phyloP scores from a whole-genome alignment of 1,140 invertebrate species.

The Anastrepha ludens region DNA sequence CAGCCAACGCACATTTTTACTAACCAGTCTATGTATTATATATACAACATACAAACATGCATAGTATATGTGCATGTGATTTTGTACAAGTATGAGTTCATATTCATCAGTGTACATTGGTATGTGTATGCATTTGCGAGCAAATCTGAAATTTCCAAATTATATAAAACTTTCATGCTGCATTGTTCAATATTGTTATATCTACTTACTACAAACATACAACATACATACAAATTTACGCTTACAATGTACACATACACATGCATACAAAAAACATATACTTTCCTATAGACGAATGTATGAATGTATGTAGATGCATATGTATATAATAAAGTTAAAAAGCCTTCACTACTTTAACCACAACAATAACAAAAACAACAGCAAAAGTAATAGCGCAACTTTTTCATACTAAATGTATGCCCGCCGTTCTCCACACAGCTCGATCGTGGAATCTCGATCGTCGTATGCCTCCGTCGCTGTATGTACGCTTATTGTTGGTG shows the following conservation, averaged over 20 bases:
- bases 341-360: constrained; percentile 52
- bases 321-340: constrained; percentile 39
- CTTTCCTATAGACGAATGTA: neutral
- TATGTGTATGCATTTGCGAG: neutral
- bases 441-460: constrained; percentile 44
- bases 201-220: neutral
- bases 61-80: neutral
- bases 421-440: constrained; percentile 44
- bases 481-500: neutral
- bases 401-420: neutral
- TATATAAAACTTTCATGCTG: constrained; percentile 52
- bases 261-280: neutral
- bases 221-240: neutral
- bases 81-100: neutral
- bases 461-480: neutral
- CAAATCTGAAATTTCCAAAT: constrained; percentile 41
- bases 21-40: constrained; percentile 35
- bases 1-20: constrained; percentile 41
- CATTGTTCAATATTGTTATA: constrained; percentile 2
- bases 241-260: neutral
- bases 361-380: constrained; percentile 34
- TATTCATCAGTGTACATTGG: neutral
- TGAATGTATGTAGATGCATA: neutral
- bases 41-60: neutral
- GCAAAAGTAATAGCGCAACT: constrained; percentile 42